Evolutionary conservation across 2,888 invertebrate genomes (phyloP).

Genomic region (Digitonthophagus gazella): DNA sequence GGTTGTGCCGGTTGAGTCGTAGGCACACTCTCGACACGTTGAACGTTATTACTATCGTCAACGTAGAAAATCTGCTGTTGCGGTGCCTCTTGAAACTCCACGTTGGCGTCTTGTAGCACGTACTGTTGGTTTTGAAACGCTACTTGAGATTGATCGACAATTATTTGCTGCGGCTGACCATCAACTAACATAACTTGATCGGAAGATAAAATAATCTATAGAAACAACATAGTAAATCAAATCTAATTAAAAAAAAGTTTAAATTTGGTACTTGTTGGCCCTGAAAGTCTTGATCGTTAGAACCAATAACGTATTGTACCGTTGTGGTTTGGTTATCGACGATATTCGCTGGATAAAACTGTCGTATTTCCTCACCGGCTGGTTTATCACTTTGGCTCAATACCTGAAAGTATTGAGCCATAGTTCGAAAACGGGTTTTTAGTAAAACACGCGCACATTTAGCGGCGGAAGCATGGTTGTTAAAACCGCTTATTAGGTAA

Average conservation of each 20-base stretch:
- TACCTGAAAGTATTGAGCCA: slow-evolving; percentile 72
- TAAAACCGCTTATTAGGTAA: no score
- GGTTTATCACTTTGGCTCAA: slow-evolving; percentile 57
- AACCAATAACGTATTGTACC: slow-evolving; percentile 45
- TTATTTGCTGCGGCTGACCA: slow-evolving; percentile 51
- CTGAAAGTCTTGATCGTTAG: slow-evolving; percentile 41
- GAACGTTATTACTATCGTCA: slow-evolving; percentile 34
- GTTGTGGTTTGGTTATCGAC: slow-evolving; percentile 40
- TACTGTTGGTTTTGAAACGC: slow-evolving; percentile 41
- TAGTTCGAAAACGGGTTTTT: slow-evolving; percentile 40
- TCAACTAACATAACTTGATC: slow-evolving; percentile 52
- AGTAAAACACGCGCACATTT: neutral
- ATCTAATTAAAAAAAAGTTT: slow-evolving; percentile 7
- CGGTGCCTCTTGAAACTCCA: slow-evolving; percentile 32
- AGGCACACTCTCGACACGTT: slow-evolving; percentile 28
- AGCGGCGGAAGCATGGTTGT: neutral
- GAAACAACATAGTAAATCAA: neutral
- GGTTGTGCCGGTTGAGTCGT: slow-evolving; percentile 34
- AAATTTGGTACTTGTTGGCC: slow-evolving; percentile 36
- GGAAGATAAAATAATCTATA: slow-evolving; percentile 41
- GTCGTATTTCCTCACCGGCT: slow-evolving; percentile 61
- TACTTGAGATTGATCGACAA: slow-evolving; percentile 43
- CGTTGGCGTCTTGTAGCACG: slow-evolving; percentile 33
- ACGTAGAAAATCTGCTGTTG: slow-evolving; percentile 40
- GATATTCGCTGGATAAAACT: slow-evolving; percentile 63